Evolutionary conservation across 2,888 invertebrate genomes (phyloP).

Genomic region (Cetonia aurata): DNA sequence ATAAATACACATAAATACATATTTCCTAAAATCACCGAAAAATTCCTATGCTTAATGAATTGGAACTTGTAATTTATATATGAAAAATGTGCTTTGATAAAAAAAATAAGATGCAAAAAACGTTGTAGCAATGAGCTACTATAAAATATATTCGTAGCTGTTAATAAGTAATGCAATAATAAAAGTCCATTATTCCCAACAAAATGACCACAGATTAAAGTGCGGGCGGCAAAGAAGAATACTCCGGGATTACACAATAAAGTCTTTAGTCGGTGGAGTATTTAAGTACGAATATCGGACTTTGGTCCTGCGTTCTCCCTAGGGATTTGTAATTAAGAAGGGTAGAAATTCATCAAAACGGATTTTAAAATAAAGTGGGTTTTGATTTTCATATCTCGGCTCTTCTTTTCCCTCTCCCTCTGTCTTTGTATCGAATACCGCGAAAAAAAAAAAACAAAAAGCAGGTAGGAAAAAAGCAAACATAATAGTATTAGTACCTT

Average conservation of each 20-base stretch:
- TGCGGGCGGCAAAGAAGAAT: constrained; percentile 44
- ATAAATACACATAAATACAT: too few relatives aligned
- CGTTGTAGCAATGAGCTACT: too few relatives aligned
- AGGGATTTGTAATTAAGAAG: constrained; percentile 63
- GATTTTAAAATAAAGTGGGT: constrained; percentile 64
- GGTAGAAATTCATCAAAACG: constrained; percentile 65
- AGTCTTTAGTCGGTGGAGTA: constrained; percentile 40
- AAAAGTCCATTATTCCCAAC: constrained; percentile 52
- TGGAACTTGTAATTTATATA: too few relatives aligned
- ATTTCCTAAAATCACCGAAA: too few relatives aligned
- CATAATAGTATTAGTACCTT: constrained; percentile 50
- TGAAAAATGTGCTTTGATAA: too few relatives aligned
- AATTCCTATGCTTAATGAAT: too few relatives aligned
- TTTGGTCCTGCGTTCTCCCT: constrained; percentile 31
- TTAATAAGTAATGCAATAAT: constrained; percentile 51
- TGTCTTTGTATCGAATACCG: constrained; percentile 44
- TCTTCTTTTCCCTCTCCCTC: constrained; percentile 3
- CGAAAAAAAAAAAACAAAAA: constrained; percentile 20
- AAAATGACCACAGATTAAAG: constrained; percentile 53
- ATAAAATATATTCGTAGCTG: constrained; percentile 10
- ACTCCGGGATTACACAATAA: constrained; percentile 43
- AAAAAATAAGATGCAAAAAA: too few relatives aligned
- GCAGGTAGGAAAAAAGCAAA: constrained; percentile 50
- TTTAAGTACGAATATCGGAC: constrained; percentile 45
- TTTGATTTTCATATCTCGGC: constrained; percentile 56